These are phyloP conservation scores for Amphimallon solstitiale DNA, from an alignment of 2,888 invertebrate genomes.

Conservation along the genomic window DNA sequence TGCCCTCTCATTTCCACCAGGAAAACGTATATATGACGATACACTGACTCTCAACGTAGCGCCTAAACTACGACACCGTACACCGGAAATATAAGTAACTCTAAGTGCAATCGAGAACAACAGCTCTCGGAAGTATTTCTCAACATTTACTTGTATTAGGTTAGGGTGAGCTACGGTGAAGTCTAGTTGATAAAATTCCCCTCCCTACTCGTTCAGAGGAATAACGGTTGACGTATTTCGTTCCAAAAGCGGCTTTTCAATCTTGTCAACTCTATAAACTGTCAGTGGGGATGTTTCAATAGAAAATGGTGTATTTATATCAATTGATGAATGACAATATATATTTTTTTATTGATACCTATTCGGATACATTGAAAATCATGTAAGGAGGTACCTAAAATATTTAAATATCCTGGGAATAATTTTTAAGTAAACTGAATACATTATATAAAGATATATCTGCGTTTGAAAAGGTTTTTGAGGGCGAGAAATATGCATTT, in stretches of 20 bases:
- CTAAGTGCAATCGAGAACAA: conserved; percentile 43
- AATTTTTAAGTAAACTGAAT: no score
- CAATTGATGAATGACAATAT: no score
- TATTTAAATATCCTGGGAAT: no score
- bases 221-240: conserved; percentile 1
- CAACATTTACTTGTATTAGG: conserved; percentile 37
- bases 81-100: conserved; percentile 43
- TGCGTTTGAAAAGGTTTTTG: no score
- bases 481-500: no score
- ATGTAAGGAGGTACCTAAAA: no score
- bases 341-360: no score
- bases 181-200: conserved; percentile 11
- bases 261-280: background rate
- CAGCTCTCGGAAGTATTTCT: conserved; percentile 43
- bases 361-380: no score
- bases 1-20: background rate
- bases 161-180: conserved; percentile 24
- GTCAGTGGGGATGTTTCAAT: no score
- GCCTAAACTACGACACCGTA: conserved; percentile 27
- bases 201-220: background rate
- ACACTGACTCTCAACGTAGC: background rate
- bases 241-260: conserved; percentile 25
- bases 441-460: no score
- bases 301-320: no score
- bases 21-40: background rate